Evolutionary conservation across 2,888 invertebrate genomes (phyloP).

Genomic region (Callinectes sapidus): DNA sequence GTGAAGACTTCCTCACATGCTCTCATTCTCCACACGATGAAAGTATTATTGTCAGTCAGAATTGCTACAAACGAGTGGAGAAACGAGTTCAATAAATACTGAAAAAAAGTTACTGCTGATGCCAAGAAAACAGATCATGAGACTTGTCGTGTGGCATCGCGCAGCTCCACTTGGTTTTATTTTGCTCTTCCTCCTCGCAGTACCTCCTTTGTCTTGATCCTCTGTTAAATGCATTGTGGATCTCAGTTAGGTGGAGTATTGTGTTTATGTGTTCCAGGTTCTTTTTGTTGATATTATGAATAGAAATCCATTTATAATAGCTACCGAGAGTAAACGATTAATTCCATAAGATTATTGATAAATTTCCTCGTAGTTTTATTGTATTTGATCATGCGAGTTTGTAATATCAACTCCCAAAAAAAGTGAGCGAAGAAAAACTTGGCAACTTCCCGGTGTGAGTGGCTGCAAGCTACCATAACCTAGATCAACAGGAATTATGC

Average conservation of each 20-base stretch:
- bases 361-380: not conserved
- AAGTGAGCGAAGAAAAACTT: not conserved
- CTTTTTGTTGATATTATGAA: not conserved
- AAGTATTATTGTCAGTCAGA: no score
- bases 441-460: not conserved
- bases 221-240: not conserved
- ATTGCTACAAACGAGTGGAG: no score
- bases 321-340: not conserved
- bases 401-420: not conserved
- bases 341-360: not conserved
- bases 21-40: no score
- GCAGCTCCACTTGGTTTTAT: not conserved
- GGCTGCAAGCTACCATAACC: not conserved
- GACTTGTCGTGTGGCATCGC: not conserved
- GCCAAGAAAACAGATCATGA: not conserved
- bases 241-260: not conserved
- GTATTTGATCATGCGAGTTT: not conserved
- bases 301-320: not conserved
- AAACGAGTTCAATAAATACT: no score
- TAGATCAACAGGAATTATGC: not conserved
- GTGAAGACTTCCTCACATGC: no score
- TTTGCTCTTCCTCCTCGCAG: not conserved
- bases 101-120: no score
- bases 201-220: not conserved
- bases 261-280: not conserved